These are phyloP conservation scores for Rhyacophila brunnea DNA, from an alignment of 1,140 invertebrate genomes.

Conservation along the genomic window DNA sequence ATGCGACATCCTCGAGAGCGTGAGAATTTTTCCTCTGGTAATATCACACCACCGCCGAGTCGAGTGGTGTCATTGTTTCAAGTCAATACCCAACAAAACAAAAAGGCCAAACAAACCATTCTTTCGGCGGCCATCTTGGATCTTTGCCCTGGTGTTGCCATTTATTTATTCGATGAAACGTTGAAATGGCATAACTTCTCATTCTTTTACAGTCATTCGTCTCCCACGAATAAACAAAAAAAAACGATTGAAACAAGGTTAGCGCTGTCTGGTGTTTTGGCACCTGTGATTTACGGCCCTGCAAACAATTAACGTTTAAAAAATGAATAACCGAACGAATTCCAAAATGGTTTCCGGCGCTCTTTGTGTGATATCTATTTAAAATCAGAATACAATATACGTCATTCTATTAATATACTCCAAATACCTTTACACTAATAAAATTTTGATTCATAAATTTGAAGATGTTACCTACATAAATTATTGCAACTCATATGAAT, in stretches of 20 bases:
- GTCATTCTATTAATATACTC: too few relatives aligned
- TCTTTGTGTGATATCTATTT: slow-evolving; percentile 15
- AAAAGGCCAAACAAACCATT: background rate
- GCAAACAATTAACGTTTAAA: slow-evolving; percentile 23
- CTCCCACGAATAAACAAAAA: slow-evolving; percentile 22
- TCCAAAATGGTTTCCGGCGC: slow-evolving; percentile 17
- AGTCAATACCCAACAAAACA: slow-evolving; percentile 10
- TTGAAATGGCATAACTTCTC: background rate
- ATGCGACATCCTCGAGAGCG: slow-evolving; percentile 17
- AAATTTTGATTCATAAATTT: too few relatives aligned
- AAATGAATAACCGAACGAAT: slow-evolving; percentile 16
- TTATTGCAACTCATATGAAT: too few relatives aligned
- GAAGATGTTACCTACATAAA: too few relatives aligned
- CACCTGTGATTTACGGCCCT: slow-evolving; percentile 13
- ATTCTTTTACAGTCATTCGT: slow-evolving; percentile 17
- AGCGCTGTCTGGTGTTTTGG: slow-evolving; percentile 2
- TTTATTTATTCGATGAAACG: slow-evolving; percentile 20
- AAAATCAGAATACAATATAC: background rate
- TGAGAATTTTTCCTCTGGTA: slow-evolving; percentile 21
- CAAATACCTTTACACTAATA: too few relatives aligned
- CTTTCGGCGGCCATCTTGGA: too few relatives aligned
- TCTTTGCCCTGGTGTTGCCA: too few relatives aligned
- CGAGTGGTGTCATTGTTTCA: slow-evolving; percentile 22
- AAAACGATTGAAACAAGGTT: slow-evolving; percentile 14
- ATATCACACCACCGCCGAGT: slow-evolving; percentile 19